phyloP scores from a whole-genome alignment of 2,113 vertebrate species.

The Ceyx cyanopectus region DNA sequence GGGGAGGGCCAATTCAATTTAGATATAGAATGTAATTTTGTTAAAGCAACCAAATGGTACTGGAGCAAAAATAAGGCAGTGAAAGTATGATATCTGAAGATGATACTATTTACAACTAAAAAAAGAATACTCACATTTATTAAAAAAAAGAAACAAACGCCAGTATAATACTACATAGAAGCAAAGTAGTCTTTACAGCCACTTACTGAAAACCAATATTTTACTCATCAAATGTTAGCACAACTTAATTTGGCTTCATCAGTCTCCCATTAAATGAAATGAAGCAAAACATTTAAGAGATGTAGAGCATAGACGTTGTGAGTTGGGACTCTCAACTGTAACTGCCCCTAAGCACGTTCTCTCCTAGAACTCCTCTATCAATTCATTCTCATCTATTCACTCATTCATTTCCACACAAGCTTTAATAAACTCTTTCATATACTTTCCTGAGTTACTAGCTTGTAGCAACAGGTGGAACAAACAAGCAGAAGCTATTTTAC shows the following conservation, averaged over 20 bases:
- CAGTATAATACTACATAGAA: not conserved
- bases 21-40: not conserved
- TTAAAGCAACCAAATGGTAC: not conserved
- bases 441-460: not conserved
- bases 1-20: not conserved
- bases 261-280: not conserved
- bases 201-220: not conserved
- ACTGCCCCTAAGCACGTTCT: not conserved
- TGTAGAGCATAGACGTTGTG: rapidly evolving
- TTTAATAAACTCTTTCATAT: not conserved
- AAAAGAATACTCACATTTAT: not conserved
- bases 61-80: not conserved
- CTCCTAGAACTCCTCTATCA: not conserved
- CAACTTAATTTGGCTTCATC: not conserved
- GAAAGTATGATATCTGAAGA: not conserved
- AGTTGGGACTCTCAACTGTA: not conserved
- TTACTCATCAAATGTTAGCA: not conserved
- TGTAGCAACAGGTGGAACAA: not conserved
- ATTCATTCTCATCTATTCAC: not conserved
- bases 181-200: not conserved
- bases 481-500: conserved; percentile 9
- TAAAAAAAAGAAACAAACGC: not conserved
- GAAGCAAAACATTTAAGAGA: not conserved
- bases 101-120: not conserved
- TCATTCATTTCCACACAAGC: not conserved